phyloP scores from a whole-genome alignment of 2,888 invertebrate species.

The Lomographa bimaculata region DNA sequence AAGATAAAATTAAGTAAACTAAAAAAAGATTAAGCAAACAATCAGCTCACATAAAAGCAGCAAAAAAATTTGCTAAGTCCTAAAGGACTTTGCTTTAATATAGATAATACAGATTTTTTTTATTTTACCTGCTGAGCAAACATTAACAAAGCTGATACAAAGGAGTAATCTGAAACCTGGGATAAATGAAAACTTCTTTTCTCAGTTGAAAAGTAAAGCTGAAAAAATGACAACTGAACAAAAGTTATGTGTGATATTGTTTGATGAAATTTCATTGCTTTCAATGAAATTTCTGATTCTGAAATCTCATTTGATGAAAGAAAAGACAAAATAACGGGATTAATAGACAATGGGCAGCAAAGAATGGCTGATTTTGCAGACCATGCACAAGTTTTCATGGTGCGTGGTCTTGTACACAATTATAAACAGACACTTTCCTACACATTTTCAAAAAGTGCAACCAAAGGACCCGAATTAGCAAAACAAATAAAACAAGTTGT shows the following conservation, averaged over 20 bases:
- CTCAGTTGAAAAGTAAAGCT: conserved; percentile 27
- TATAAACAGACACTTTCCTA: conserved; percentile 35
- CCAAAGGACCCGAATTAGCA: conserved; percentile 33
- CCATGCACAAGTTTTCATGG: conserved; percentile 39
- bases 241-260: conserved; percentile 33
- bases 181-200: conserved; percentile 32
- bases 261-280: conserved; percentile 39
- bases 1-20: too few species aligned
- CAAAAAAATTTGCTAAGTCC: too few species aligned
- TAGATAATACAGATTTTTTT: too few species aligned
- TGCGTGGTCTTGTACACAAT: conserved; percentile 34
- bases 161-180: conserved; percentile 24
- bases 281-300: too few species aligned
- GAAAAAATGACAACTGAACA: conserved; percentile 29
- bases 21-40: too few species aligned
- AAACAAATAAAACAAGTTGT: conserved; percentile 32
- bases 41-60: too few species aligned
- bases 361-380: conserved; percentile 31
- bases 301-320: conserved; percentile 32
- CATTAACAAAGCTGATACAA: neutral
- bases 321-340: conserved; percentile 35
- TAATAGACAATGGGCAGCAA: conserved; percentile 30
- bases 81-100: too few species aligned
- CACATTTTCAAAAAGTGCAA: conserved; percentile 34
- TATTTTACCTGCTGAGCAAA: too few species aligned